These are phyloP conservation scores for Leptopilina boulardi DNA, from an alignment of 1,140 invertebrate genomes.

Conservation along the genomic window DNA sequence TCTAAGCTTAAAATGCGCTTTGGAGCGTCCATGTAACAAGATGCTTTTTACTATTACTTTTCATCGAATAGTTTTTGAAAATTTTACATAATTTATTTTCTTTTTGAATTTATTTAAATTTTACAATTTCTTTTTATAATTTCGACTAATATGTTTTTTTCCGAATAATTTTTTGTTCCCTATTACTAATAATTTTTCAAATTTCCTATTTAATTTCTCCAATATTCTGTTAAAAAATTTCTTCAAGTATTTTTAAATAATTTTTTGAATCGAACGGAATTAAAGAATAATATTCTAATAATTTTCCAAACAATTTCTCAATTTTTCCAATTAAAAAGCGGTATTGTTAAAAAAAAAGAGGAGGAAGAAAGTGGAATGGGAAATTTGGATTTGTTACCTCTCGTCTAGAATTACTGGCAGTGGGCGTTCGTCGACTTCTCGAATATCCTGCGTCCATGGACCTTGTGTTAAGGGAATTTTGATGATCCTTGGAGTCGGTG, in stretches of 20 bases:
- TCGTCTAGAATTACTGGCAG: conserved; percentile 81
- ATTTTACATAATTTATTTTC: no score
- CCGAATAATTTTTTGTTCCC: no score
- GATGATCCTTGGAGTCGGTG: conserved; percentile 76
- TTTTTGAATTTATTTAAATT: no score
- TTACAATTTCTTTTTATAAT: no score
- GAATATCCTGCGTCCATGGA: conserved; percentile 86
- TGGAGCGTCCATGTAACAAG: background rate
- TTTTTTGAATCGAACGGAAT: no score
- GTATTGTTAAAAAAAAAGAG: background rate
- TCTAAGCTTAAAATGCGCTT: conserved; percentile 1
- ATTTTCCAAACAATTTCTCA: no score
- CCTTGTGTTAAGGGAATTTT: conserved; percentile 83
- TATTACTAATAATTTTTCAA: no score
- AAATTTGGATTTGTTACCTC: conserved; percentile 67
- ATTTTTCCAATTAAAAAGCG: background rate
- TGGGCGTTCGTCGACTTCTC: conserved; percentile 79
- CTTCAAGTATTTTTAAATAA: no score
- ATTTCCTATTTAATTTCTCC: no score
- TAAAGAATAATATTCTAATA: no score
- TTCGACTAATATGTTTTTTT: no score
- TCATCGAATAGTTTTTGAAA: background rate
- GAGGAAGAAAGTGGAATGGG: background rate
- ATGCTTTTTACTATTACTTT: background rate
- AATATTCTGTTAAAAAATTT: no score